Evolutionary conservation across 2,888 invertebrate genomes (phyloP).

Genomic region (Mythimna loreyi): DNA sequence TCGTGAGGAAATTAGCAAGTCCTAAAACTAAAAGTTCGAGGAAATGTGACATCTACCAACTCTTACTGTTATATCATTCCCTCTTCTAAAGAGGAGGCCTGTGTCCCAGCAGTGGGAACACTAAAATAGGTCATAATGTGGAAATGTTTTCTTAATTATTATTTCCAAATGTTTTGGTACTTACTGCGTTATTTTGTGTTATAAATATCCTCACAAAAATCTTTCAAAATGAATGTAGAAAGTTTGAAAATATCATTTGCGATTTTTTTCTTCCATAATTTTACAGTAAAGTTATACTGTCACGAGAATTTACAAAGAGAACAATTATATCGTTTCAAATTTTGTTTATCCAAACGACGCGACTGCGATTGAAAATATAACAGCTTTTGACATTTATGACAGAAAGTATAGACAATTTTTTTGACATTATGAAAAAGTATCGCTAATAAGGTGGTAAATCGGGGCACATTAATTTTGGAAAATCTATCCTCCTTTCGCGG

Average conservation of each 20-base stretch:
- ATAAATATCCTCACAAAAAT: not conserved
- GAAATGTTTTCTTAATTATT: not conserved
- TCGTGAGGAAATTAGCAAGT: too few relatives aligned
- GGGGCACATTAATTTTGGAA: not conserved
- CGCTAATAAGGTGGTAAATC: not conserved
- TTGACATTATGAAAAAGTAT: not conserved
- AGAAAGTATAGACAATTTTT: slow-evolving; percentile 11
- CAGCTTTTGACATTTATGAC: slow-evolving; percentile 35
- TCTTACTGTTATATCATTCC: too few relatives aligned
- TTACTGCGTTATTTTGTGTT: slow-evolving; percentile 11
- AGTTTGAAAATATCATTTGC: slow-evolving; percentile 35
- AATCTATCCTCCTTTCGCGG: not conserved
- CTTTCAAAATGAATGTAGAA: not conserved
- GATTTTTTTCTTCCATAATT: slow-evolving; percentile 42
- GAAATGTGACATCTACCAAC: too few relatives aligned
- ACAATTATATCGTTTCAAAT: not conserved
- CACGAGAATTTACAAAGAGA: slow-evolving; percentile 28
- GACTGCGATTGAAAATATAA: slow-evolving; percentile 36
- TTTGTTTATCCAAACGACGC: slow-evolving; percentile 9
- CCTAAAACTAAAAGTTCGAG: too few relatives aligned
- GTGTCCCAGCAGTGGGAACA: too few relatives aligned
- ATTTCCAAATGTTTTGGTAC: slow-evolving; percentile 1
- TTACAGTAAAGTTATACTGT: slow-evolving; percentile 3
- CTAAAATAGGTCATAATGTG: too few relatives aligned
- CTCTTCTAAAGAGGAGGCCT: too few relatives aligned